A percentile compares a stretch with the other conserved stretches of the same genome.
Conservation (phyloP, 2,113 vertebrate genomes). For the Phrynocephalus versicolor region DNA sequence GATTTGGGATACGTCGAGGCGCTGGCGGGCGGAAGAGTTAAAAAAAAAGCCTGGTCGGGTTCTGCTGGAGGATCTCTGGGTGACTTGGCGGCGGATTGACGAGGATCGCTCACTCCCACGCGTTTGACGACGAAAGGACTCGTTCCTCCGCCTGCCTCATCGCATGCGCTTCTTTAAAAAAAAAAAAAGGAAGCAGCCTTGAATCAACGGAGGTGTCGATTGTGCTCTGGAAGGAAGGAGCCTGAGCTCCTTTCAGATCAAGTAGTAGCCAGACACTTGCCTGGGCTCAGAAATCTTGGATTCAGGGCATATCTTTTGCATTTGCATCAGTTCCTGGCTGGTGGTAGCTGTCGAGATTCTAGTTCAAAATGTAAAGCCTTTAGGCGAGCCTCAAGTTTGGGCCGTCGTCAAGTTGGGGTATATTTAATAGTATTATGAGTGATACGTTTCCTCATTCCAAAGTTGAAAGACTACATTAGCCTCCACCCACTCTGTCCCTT, state of each 20-base stretch:
- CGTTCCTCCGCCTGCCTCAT: not conserved
- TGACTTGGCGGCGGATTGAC: not conserved
- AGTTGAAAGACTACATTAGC: not conserved
- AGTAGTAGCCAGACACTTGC: too few relatives aligned
- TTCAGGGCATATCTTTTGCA: not conserved
- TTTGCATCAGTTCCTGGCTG: not conserved
- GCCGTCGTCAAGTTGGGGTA: not conserved
- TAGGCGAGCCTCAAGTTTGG: not conserved
- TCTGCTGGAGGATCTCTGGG: not conserved
- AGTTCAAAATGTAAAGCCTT: not conserved
- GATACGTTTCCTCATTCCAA: not conserved
- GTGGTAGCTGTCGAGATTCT: too few relatives aligned
- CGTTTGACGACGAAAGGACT: not conserved
- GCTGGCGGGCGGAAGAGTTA: not conserved
- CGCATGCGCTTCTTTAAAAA: too few relatives aligned
- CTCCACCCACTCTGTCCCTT: not conserved
- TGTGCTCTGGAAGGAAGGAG: not conserved
- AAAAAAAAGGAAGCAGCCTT: not conserved
- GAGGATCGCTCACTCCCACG: not conserved
- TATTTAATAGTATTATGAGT: not conserved
- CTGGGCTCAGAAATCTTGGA: not conserved
- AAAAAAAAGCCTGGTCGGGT: not conserved
- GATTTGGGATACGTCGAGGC: not conserved
- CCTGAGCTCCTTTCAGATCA: not conserved
- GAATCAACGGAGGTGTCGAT: not conserved